Evolutionary conservation across 2,797 vertebrate species (phyloP).

Genomic region (Tenualosa thibaudeaui): DNA sequence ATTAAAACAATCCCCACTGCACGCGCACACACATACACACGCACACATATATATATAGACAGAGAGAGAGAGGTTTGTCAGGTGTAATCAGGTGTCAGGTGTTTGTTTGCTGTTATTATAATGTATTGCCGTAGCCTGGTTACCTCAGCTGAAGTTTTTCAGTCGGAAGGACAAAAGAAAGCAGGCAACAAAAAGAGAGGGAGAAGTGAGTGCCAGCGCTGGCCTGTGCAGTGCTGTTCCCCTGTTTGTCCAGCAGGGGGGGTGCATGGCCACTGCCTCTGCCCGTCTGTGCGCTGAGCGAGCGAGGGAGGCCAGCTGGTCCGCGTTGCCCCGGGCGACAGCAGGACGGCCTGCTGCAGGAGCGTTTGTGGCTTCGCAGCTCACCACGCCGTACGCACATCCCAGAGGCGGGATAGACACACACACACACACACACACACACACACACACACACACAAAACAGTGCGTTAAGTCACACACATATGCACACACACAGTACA

Average conservation of each 20-base stretch:
- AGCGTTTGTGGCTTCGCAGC: constrained; percentile 77
- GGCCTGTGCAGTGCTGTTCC: constrained; percentile 10
- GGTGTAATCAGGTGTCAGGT: no score
- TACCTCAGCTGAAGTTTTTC: no score
- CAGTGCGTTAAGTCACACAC: neutral
- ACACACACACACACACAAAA: neutral
- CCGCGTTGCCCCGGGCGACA: constrained; percentile 71
- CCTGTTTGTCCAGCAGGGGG: constrained; percentile 41
- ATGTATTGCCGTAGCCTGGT: no score
- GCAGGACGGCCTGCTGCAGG: constrained; percentile 76
- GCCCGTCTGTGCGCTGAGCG: constrained; percentile 41
- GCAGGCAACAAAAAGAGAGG: neutral
- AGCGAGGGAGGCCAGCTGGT: constrained; percentile 72
- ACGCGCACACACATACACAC: no score
- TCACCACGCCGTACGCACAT: constrained; percentile 49
- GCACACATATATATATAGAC: no score
- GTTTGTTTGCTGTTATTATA: no score
- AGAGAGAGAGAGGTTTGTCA: no score
- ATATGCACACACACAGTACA: neutral
- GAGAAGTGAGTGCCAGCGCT: neutral
- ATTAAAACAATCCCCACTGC: no score
- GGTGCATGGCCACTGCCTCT: constrained; percentile 53
- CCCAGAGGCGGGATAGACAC: constrained; percentile 33
- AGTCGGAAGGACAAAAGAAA: neutral
- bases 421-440: constrained; percentile 10